Evolutionary conservation across 92 coral and sea anemone genomes (phyloP), one percentile per base, ranked within the genome.

Genomic region (Umimayanthus chanpuru): DNA sequence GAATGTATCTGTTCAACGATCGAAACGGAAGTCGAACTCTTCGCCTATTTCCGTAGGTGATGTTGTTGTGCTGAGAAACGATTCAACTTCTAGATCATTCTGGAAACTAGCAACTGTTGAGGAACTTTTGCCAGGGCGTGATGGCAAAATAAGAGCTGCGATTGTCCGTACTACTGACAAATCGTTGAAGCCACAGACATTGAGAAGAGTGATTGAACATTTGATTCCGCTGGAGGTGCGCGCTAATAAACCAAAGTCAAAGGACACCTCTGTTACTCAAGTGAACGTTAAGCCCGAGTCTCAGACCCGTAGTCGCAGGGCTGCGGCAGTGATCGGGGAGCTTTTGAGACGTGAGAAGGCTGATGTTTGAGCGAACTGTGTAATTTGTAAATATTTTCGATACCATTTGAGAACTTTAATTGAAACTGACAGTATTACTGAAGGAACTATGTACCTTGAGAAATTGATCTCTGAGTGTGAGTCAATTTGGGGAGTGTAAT

Each of bases 281-380:
- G 76, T 0, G 76, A 71, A 4, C 40, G 76, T 4, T 71, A 20
- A 71, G 76, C 1, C 76, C 4, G 76, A 71, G 76, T 71, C 76
- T 71, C 76, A 71, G 76, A 71, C 76, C 76, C 76, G 76, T 71
- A 71, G 76, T 71, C 76, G 76, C 76, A 71, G 76, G 76, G 5
- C 76, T 1, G 76, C 40, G 76, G 76, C 76, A 71, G 40, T 71
- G 76, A 71, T 71, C 1, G 76, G 76, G 76, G 76, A 71, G 76
- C 16, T 71, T 6, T 71, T 71, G 40, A 71, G 76, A 6, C 76
- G 76, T 12, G 40, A 71, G 40, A 4, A 5, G 16, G 76, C 76
- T 4, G 76, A 28, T 71, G 76, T 71, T 4, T 71, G 76, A 71
- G 40, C 76, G 76, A 71, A 71, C 7, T 26, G 39, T 70, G 75